phyloP scores from a whole-genome alignment of 2,797 vertebrate species.

The Alfaro cultratus region DNA sequence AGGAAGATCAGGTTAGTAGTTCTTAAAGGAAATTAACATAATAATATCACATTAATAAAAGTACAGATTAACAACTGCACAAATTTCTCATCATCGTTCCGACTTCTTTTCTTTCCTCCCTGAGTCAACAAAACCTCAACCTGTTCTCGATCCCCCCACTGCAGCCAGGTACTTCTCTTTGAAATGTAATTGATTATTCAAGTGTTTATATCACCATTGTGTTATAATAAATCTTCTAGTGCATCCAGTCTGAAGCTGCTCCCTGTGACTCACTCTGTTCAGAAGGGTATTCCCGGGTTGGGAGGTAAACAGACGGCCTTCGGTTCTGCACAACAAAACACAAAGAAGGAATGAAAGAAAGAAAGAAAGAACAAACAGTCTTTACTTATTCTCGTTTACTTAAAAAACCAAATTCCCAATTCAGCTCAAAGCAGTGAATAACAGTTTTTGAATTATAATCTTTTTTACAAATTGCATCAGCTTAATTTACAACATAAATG shows the following conservation, averaged over 20 bases:
- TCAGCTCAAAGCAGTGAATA: not conserved
- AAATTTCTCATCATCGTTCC: not conserved
- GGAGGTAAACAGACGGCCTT: conserved; percentile 95
- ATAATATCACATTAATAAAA: not conserved
- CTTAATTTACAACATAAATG: not conserved
- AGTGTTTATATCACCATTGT: not conserved
- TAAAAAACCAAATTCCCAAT: not conserved
- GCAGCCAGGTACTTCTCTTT: not conserved
- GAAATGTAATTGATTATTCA: not conserved
- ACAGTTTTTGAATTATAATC: not conserved
- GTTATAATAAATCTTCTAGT: not conserved
- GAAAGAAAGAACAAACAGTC: not conserved
- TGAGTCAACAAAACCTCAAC: not conserved
- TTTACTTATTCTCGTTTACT: not conserved
- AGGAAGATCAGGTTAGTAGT: not conserved
- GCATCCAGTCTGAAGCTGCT: not conserved
- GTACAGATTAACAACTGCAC: not conserved
- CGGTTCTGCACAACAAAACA: conserved; percentile 84
- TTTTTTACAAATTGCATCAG: not conserved
- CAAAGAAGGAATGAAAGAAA: not conserved
- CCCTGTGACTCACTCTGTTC: conserved; percentile 90
- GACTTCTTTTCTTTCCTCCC: not conserved
- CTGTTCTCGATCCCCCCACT: not conserved
- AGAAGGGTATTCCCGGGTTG: conserved; percentile 94
- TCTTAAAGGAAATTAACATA: not conserved